Conservation (phyloP, 2,113 vertebrate genomes). For the Castor canadensis region DNA sequence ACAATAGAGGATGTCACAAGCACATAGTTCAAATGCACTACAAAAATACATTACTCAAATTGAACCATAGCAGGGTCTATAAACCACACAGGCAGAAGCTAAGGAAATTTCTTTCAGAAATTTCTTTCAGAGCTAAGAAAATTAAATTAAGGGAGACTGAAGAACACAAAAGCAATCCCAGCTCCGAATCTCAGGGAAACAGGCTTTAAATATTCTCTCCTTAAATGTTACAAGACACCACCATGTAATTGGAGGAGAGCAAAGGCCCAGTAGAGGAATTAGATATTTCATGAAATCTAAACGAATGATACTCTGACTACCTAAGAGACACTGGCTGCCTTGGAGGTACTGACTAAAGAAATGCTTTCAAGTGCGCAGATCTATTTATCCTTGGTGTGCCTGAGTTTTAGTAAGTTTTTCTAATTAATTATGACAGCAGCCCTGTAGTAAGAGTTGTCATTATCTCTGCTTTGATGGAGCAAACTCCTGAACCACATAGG, state of each 20-base stretch:
- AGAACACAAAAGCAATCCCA: conserved; percentile 4
- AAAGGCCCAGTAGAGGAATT: background rate
- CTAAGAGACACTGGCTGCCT: background rate
- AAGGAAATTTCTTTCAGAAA: no score
- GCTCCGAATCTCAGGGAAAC: background rate
- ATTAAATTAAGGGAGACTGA: background rate
- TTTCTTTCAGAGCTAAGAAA: conserved; percentile 33
- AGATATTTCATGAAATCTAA: background rate
- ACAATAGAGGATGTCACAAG: background rate
- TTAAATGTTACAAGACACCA: background rate
- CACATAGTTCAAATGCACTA: background rate
- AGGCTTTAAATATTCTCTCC: background rate
- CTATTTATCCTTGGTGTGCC: background rate
- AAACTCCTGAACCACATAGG: background rate
- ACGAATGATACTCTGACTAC: background rate
- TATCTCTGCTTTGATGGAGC: background rate
- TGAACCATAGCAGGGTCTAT: background rate
- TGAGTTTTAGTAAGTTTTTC: background rate
- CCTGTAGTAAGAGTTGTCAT: background rate
- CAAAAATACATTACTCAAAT: conserved; percentile 25
- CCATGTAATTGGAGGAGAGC: background rate
- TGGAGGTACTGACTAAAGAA: background rate
- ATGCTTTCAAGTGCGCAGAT: background rate
- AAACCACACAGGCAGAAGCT: conserved; percentile 8
- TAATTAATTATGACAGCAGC: background rate